Conservation (phyloP, 2,797 vertebrate species). For the Dendrocincla fuliginosa region DNA sequence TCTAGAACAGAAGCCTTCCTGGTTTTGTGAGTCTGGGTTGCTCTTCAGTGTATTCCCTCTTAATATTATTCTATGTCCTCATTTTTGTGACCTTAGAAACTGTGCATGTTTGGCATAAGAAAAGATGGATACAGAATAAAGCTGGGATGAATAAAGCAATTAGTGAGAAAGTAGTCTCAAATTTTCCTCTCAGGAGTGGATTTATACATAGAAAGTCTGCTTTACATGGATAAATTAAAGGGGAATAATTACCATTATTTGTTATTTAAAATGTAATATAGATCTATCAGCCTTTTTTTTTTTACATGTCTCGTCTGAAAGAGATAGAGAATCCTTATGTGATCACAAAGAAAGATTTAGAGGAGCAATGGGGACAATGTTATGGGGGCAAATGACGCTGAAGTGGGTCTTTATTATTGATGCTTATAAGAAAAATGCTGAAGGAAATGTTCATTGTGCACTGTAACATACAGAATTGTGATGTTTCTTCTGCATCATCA, state of each 20-base stretch:
- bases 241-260: not conserved
- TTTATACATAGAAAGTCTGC: not conserved
- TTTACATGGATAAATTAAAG: not conserved
- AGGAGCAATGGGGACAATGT: not conserved
- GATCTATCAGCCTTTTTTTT: not conserved
- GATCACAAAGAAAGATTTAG: not conserved
- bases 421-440: not conserved
- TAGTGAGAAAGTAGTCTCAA: not conserved
- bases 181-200: not conserved
- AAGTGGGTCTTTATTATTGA: not conserved
- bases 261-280: not conserved
- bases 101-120: not conserved
- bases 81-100: not conserved
- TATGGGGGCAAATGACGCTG: not conserved
- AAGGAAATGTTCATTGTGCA: not conserved
- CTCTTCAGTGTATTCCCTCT: not conserved
- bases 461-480: not conserved
- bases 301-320: not conserved
- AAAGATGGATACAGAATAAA: not conserved
- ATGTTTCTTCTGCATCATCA: not conserved
- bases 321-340: not conserved
- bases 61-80: not conserved
- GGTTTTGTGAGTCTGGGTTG: not conserved
- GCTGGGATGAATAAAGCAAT: not conserved
- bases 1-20: not conserved